A percentile compares a stretch with the other conserved stretches of the same genome.
phyloP scores from a whole-genome alignment of 2,113 vertebrate species.

The Felis catus region F.catus_Fca126_mat1.0 CM031412.1:68668001-68668500 shows the following conservation, averaged over 20 bases:
- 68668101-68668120: not conserved
- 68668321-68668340: not conserved
- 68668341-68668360: not conserved
- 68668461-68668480: not conserved
- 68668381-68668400: not conserved
- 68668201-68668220: not conserved
- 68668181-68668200: not conserved
- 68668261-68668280: not conserved
- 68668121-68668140: not conserved
- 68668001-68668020: not conserved
- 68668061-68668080: not conserved
- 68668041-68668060: not conserved
- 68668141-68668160: not conserved
- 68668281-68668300: not conserved
- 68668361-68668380: not conserved
- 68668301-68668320: not conserved
- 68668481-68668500: not conserved
- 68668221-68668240: not conserved
- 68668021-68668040: too few relatives aligned
- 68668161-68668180: not conserved
- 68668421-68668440: not conserved
- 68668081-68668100: not conserved
- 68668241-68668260: not conserved
- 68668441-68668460: not conserved
- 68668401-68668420: not conserved